These are phyloP conservation scores for Noctua pronuba DNA, from an alignment of 2,888 invertebrate genomes.

Conservation along the genomic window DNA sequence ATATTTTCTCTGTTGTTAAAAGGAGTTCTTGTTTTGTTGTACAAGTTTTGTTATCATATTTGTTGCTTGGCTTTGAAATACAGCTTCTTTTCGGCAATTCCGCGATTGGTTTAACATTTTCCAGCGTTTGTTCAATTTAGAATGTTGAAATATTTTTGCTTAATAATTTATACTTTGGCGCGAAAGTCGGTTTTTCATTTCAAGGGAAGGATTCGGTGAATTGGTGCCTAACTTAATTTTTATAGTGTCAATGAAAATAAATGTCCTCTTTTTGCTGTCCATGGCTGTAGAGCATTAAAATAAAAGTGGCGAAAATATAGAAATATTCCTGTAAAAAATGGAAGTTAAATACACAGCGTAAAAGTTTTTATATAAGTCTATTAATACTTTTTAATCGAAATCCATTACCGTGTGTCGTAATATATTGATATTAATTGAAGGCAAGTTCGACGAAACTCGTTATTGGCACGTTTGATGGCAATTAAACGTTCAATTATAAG, in stretches of 20 bases:
- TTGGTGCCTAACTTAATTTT: neutral
- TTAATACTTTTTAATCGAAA: neutral
- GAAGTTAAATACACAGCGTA: neutral
- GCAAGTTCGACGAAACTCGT: neutral
- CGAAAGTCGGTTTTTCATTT: neutral
- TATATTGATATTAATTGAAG: neutral
- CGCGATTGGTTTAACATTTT: neutral
- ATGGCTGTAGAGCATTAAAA: neutral
- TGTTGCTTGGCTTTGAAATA: constrained; percentile 15
- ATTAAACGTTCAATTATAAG: constrained; percentile 9
- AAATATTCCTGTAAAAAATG: neutral
- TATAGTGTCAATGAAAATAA: neutral
- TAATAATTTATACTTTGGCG: neutral
- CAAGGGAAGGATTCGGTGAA: neutral
- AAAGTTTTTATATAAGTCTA: too few species aligned
- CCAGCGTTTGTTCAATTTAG: constrained; percentile 4
- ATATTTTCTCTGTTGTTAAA: neutral
- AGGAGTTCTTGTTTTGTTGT: constrained; percentile 16
- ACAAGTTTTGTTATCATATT: constrained; percentile 34
- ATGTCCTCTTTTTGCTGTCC: neutral
- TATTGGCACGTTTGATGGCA: neutral
- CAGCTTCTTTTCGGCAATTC: constrained; percentile 15
- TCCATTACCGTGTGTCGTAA: neutral
- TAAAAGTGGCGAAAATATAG: too few species aligned
- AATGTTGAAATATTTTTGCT: constrained; percentile 1